Evolutionary conservation across 2,113 vertebrate species (phyloP), one percentile per base, ranked within the genome.

Genomic region (Arothron firmamentum): DNA sequence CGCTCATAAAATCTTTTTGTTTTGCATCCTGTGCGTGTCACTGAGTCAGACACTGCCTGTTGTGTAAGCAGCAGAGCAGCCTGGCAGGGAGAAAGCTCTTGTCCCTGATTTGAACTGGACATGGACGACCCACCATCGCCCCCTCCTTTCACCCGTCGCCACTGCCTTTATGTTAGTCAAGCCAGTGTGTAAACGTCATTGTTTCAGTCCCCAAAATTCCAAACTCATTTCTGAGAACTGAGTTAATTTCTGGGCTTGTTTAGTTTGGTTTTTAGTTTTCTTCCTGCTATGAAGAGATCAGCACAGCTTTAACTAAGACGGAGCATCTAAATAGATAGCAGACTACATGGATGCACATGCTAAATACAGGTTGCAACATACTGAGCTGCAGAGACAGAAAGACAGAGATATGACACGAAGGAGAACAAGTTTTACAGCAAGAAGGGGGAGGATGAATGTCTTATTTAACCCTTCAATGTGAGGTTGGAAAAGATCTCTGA

Each of bases 391-490:
- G 45, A 77, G 28, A 52, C 68, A 68, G 52, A 62, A 48, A 56
- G 59, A 65, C 38, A 79, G 66, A 81, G 67, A 78, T 71, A 81
- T 82, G 80, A 86, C 75, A 90, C 77, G 65, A 88, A 81, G 89
- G 84, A 88, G 85, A 92, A 90, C 91, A 67, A 88, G 91, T 91
- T 86, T 82, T 88, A 79, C 90, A 73, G 84, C 87, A 84, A 77
- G 57, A 78, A 81, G 77, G 83, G 83, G 81, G 84, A 80, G 78
- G 87, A 83, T 81, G 67, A 75, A 81, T 85, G 69, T 69, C 85
- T 82, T 73, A 71, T 82, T 87, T 89, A 89, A 88, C 87, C 80
- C 84, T 85, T 84, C 18, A 52, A 64, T 71, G 72, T 73, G 65
- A 77, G 19, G 68, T 76, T 61, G 67, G 9, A 67, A 77, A 74